phyloP scores from a whole-genome alignment of 2,113 vertebrate species.

The Conger conger region DNA sequence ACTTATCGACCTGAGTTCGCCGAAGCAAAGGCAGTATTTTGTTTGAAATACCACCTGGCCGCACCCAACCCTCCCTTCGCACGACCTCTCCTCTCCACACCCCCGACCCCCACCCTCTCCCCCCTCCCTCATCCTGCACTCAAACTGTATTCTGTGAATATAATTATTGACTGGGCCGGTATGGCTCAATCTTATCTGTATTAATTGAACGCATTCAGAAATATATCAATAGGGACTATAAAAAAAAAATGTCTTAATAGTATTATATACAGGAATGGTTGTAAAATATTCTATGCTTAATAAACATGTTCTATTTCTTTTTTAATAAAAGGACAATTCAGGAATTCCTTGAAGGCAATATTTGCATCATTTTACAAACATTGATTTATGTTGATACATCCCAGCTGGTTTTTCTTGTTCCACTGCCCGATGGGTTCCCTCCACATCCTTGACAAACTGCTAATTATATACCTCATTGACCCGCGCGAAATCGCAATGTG shows the following conservation, averaged over 20 bases:
- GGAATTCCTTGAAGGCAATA: constrained; percentile 24
- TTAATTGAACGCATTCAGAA: constrained; percentile 64
- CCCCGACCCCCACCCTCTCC: neutral
- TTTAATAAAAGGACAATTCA: constrained; percentile 60
- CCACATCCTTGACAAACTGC: neutral
- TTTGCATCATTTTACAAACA: constrained; percentile 10
- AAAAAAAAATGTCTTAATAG: constrained; percentile 53
- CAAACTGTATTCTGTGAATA: constrained; percentile 80
- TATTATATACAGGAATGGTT: constrained; percentile 57
- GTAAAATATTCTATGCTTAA: constrained; percentile 57
- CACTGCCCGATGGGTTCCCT: neutral
- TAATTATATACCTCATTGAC: neutral
- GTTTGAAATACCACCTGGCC: constrained; percentile 51
- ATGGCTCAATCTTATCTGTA: constrained; percentile 61
- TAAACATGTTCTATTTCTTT: constrained; percentile 58
- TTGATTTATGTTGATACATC: constrained; percentile 3
- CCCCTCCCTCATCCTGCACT: constrained; percentile 51
- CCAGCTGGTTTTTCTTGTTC: neutral
- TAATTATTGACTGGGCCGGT: constrained; percentile 65
- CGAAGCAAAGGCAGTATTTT: constrained; percentile 46
- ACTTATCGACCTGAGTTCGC: constrained; percentile 36
- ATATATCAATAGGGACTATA: constrained; percentile 50
- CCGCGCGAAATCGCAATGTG: neutral
- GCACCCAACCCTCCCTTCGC: constrained; percentile 46
- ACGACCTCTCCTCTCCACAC: constrained; percentile 37